phyloP scores from a whole-genome alignment of 2,113 vertebrate species.

The Microcebus tavaratra region DNA sequence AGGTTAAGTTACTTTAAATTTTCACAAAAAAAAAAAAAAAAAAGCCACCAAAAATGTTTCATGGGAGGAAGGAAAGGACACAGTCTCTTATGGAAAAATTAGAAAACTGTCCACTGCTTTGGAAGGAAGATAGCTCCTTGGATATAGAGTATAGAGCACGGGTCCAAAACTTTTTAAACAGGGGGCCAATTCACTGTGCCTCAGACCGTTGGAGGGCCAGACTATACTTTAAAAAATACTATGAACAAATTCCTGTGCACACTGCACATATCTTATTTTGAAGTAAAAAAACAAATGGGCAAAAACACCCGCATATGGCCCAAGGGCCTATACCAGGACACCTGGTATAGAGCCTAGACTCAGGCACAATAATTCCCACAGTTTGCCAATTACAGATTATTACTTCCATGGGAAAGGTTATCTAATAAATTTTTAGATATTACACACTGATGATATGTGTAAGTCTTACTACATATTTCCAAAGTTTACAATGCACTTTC shows the following conservation, averaged over 20 bases:
- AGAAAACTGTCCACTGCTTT: background rate
- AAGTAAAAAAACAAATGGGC: too few species aligned
- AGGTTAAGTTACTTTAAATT: background rate
- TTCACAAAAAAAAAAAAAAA: background rate
- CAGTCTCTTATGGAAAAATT: background rate
- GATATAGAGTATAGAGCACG: background rate
- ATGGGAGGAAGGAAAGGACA: background rate
- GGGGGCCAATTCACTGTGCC: too few species aligned
- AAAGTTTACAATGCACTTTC: conserved; percentile 11
- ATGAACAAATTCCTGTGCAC: too few species aligned
- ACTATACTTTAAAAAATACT: too few species aligned
- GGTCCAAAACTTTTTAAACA: too few species aligned
- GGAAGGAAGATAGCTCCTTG: background rate
- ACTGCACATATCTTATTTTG: too few species aligned
- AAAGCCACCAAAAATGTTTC: background rate
- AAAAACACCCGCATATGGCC: too few species aligned
- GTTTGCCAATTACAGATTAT: background rate
- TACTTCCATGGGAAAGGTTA: background rate
- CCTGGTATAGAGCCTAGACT: background rate
- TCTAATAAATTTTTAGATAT: background rate
- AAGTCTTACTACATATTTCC: background rate
- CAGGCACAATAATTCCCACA: background rate
- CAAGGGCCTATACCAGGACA: too few species aligned
- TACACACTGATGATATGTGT: background rate
- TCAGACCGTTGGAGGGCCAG: too few species aligned